Percentiles rank a stretch among this genome's conserved stretches.
These are phyloP conservation scores for Polyploca ridens DNA, from an alignment of 2,888 invertebrate genomes.

Conservation along the genomic window DNA sequence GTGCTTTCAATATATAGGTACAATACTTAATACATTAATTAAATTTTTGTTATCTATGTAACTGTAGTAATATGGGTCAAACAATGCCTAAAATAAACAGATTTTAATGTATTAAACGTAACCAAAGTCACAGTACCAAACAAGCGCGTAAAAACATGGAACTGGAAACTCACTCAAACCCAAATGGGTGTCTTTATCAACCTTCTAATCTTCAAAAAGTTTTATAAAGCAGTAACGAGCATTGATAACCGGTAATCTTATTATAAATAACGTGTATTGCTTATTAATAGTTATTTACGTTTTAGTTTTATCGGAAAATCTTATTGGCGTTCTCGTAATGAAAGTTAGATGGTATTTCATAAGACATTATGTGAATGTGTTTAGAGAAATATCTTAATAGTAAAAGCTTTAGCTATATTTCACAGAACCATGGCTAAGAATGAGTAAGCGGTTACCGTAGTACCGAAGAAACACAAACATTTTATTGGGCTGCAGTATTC, in stretches of 20 bases:
- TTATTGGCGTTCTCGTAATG: background rate
- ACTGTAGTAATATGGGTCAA: too few species aligned
- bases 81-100: too few species aligned
- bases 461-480: too few species aligned
- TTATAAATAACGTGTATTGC: background rate
- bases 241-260: background rate
- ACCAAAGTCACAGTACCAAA: background rate
- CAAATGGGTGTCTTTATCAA: conserved; percentile 3
- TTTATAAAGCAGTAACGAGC: conserved; percentile 1
- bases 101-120: background rate
- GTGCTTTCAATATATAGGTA: too few species aligned
- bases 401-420: background rate
- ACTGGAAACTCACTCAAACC: background rate
- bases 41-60: too few species aligned
- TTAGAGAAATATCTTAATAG: background rate
- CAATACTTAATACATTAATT: too few species aligned
- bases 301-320: background rate
- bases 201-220: conserved; percentile 3
- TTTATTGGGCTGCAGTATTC: too few species aligned
- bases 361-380: background rate
- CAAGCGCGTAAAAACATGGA: background rate
- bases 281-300: conserved; percentile 10
- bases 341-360: background rate
- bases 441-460: too few species aligned
- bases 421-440: too few species aligned